These are phyloP conservation scores for Ictalurus punctatus DNA, from an alignment of 2,113 vertebrate species.

Conservation along the genomic window DNA sequence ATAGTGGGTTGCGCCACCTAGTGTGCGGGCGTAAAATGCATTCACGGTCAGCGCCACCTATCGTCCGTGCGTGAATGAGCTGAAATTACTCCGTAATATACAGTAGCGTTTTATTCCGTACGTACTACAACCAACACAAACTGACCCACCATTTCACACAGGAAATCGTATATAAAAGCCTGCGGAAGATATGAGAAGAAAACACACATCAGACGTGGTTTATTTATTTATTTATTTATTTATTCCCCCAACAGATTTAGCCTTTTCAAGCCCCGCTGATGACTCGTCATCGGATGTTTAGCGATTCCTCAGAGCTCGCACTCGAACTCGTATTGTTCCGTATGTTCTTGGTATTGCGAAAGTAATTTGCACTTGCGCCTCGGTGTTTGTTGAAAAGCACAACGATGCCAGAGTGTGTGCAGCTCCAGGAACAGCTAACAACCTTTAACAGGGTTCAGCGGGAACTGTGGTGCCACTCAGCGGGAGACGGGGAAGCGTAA, in stretches of 20 bases:
- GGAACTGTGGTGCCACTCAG: constrained; percentile 22
- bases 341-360: neutral
- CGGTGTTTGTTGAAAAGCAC: constrained; percentile 12
- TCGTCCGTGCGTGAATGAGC: too few species aligned
- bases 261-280: neutral
- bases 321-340: neutral
- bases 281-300: neutral
- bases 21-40: too few species aligned
- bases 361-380: constrained; percentile 32
- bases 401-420: constrained; percentile 9
- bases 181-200: neutral
- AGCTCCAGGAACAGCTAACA: constrained; percentile 18
- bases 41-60: too few species aligned
- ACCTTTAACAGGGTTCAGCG: constrained; percentile 29
- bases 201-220: neutral
- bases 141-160: neutral
- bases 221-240: neutral
- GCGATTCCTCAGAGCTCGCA: neutral
- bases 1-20: too few species aligned
- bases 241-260: neutral
- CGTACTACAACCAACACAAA: neutral
- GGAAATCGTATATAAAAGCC: neutral
- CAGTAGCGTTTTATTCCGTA: neutral
- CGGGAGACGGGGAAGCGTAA: constrained; percentile 15
- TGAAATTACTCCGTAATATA: too few species aligned